A percentile compares a stretch with the other conserved stretches of the same genome.
Evolutionary conservation across 2,888 invertebrate genomes (phyloP).

Genomic region (Crematogaster levior): DNA sequence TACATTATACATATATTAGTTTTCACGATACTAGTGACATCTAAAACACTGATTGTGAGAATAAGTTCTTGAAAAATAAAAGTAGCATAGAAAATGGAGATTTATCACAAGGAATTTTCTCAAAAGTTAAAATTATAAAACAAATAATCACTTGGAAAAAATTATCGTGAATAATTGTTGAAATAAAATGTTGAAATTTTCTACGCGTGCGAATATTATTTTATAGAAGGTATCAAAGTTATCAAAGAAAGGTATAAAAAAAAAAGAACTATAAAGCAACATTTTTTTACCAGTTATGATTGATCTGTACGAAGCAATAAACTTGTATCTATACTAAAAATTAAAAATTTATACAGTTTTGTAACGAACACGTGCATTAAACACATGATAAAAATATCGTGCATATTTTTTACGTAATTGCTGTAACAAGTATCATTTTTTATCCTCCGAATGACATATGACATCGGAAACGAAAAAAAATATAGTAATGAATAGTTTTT

Average conservation of each 20-base stretch:
- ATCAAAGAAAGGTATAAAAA: no score
- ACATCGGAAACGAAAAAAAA: neutral
- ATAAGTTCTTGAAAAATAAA: neutral
- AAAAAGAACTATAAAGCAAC: neutral
- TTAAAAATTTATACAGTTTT: neutral
- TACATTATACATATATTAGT: no score
- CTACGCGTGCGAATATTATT: no score
- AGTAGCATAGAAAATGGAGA: neutral
- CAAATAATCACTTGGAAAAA: neutral
- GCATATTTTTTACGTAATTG: neutral
- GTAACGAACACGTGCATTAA: neutral
- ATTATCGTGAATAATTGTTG: neutral
- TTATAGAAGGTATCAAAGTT: neutral
- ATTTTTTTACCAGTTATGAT: neutral
- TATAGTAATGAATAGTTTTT: neutral
- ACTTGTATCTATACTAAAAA: neutral
- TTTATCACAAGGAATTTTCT: neutral
- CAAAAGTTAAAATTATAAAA: neutral
- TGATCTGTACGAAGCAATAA: neutral
- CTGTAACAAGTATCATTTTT: neutral
- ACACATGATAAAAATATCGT: neutral
- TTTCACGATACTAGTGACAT: neutral
- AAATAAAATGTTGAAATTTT: neutral
- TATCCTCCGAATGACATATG: neutral
- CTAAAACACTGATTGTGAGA: no score